Percentiles rank a stretch among this genome's conserved stretches.
phyloP scores from a whole-genome alignment of 2,888 invertebrate genomes.

The Drosophila parthenogenetica region DNA sequence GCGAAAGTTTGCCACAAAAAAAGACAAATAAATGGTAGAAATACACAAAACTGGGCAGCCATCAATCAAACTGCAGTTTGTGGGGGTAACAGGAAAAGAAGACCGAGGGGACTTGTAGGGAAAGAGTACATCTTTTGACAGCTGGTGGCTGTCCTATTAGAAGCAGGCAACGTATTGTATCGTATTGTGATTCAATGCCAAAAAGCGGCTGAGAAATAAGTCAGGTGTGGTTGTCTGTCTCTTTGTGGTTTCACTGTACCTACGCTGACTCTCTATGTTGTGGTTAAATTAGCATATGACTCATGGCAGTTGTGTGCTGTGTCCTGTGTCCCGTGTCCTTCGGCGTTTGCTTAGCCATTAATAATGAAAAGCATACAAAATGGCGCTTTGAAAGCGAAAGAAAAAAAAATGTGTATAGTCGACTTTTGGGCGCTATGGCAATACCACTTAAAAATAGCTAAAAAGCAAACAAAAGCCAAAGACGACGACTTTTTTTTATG shows the following conservation, averaged over 20 bases:
- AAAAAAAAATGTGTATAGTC: slow-evolving; percentile 34
- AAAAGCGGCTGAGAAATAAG: slow-evolving; percentile 45
- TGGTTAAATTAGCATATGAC: slow-evolving; percentile 73
- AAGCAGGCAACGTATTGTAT: slow-evolving; percentile 27
- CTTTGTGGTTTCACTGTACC: slow-evolving; percentile 20
- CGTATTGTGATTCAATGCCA: slow-evolving; percentile 57
- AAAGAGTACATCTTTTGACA: slow-evolving; percentile 38
- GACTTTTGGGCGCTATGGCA: slow-evolving; percentile 62
- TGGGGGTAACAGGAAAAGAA: neutral
- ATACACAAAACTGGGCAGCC: slow-evolving; percentile 52
- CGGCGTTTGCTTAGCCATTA: slow-evolving; percentile 67
- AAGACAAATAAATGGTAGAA: slow-evolving; percentile 43
- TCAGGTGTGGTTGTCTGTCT: slow-evolving; percentile 54
- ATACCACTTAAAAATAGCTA: slow-evolving; percentile 66
- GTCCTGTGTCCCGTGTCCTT: slow-evolving; percentile 16
- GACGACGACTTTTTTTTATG: neutral
- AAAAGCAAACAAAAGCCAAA: slow-evolving; percentile 32
- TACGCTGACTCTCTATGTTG: slow-evolving; percentile 31
- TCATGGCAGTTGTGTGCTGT: slow-evolving; percentile 42
- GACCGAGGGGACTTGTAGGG: neutral
- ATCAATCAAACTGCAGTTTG: slow-evolving; percentile 64
- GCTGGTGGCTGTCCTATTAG: slow-evolving; percentile 34
- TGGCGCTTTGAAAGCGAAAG: slow-evolving; percentile 14
- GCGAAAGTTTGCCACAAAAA: slow-evolving; percentile 6
- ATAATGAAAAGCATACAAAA: slow-evolving; percentile 58